These are phyloP conservation scores for Cuniculus paca DNA, from an alignment of 2,797 vertebrate genomes.

Conservation along the genomic window DNA sequence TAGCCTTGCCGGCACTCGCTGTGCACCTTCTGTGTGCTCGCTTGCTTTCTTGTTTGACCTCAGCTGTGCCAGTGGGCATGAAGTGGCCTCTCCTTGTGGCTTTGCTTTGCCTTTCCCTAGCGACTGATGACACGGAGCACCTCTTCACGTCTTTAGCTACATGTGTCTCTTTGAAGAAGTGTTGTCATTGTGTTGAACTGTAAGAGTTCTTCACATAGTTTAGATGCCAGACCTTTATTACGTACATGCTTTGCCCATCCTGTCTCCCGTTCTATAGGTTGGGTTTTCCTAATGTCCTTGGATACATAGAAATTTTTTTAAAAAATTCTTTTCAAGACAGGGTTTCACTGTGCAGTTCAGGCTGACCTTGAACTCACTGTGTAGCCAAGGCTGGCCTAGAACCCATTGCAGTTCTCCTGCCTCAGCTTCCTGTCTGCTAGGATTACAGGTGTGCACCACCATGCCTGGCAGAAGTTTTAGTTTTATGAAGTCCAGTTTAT, in stretches of 20 bases:
- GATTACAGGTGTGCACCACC: not conserved
- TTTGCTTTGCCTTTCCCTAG: not conserved
- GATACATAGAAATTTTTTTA: not conserved
- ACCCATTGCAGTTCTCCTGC: too few relatives aligned
- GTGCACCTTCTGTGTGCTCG: not conserved
- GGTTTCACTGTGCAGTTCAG: too few relatives aligned
- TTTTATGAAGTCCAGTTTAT: not conserved
- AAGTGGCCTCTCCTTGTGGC: not conserved
- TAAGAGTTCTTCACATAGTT: conserved; percentile 33
- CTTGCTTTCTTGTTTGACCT: not conserved
- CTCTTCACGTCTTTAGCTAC: not conserved
- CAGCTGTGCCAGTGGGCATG: not conserved
- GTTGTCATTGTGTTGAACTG: conserved; percentile 2
- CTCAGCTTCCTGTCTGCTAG: too few relatives aligned
- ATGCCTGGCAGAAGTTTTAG: not conserved
- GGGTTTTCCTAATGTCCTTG: not conserved
- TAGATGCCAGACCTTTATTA: not conserved
- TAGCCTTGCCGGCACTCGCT: not conserved
- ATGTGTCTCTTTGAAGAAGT: conserved; percentile 30
- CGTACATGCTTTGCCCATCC: not conserved
- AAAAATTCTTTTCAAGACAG: not conserved
- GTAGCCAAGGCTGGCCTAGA: too few relatives aligned
- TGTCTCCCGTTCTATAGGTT: conserved; percentile 17
- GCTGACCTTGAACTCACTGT: too few relatives aligned
- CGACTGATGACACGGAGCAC: not conserved